phyloP scores from a whole-genome alignment of 2,113 vertebrate species.

The Syngnathus scovelli region DNA sequence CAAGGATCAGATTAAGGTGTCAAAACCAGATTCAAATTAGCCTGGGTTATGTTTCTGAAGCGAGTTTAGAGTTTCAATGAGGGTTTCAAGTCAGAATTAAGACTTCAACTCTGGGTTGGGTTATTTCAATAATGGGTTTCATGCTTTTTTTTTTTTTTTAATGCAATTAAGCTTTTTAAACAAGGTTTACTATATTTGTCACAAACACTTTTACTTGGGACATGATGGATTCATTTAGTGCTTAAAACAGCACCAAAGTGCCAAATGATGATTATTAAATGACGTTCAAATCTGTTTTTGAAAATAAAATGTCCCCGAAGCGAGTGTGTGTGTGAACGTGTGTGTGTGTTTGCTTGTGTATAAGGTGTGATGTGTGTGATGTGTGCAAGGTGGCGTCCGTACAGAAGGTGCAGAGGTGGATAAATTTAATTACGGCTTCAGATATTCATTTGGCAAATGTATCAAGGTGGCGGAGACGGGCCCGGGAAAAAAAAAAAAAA shows the following conservation, averaged over 20 bases:
- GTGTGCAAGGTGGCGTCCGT: constrained; percentile 67
- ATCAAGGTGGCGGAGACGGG: constrained; percentile 74
- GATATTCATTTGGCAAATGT: constrained; percentile 80
- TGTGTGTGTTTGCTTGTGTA: neutral
- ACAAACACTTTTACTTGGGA: neutral
- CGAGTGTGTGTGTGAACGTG: neutral
- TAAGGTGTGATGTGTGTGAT: constrained; percentile 62
- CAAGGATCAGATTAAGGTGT: too few species aligned
- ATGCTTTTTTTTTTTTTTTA: neutral
- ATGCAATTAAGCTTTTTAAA: neutral
- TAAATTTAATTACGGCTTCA: constrained; percentile 79
- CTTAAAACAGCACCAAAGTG: neutral
- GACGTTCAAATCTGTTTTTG: neutral
- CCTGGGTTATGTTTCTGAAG: neutral
- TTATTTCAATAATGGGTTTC: too few species aligned
- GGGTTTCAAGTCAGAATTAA: neutral
- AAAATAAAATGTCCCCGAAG: neutral
- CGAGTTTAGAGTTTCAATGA: neutral
- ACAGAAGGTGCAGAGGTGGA: constrained; percentile 75
- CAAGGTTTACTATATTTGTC: neutral
- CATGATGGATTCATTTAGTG: neutral
- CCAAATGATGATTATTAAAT: constrained; percentile 1
- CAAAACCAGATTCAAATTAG: neutral
- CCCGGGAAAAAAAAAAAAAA: constrained; percentile 58
- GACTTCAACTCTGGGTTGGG: neutral